Evolutionary conservation across 2,797 vertebrate genomes (phyloP).

Genomic region (Agapornis canus): DNA sequence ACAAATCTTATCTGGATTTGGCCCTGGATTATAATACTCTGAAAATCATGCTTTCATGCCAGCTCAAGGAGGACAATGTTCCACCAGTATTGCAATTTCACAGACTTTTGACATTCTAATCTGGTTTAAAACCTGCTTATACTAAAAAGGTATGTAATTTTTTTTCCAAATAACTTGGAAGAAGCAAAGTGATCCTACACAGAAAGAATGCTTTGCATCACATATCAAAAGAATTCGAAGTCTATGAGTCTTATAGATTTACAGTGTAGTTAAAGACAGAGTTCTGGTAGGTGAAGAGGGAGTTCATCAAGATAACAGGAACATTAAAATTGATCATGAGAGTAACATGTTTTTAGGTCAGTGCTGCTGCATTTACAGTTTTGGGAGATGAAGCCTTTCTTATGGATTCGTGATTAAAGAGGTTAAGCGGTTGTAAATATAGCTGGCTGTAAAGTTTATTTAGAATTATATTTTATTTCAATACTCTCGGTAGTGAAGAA

Average conservation of each 20-base stretch:
- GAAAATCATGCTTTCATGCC: neutral
- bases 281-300: neutral
- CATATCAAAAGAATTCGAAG: neutral
- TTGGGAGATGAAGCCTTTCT: neutral
- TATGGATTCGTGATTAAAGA: neutral
- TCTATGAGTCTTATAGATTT: neutral
- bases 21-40: neutral
- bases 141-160: neutral
- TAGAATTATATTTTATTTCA: neutral
- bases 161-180: neutral
- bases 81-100: neutral
- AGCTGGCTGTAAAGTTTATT: neutral
- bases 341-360: neutral
- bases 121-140: neutral
- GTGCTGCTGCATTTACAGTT: neutral
- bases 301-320: neutral
- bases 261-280: neutral
- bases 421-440: neutral
- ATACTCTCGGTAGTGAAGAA: neutral
- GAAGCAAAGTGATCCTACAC: neutral
- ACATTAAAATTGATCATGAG: neutral
- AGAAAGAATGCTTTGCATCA: neutral
- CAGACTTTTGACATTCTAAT: neutral
- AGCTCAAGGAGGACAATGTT: neutral
- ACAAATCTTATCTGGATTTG: neutral